Conservation (phyloP, 2,888 invertebrate species). For the Eupithecia tripunctaria region DNA sequence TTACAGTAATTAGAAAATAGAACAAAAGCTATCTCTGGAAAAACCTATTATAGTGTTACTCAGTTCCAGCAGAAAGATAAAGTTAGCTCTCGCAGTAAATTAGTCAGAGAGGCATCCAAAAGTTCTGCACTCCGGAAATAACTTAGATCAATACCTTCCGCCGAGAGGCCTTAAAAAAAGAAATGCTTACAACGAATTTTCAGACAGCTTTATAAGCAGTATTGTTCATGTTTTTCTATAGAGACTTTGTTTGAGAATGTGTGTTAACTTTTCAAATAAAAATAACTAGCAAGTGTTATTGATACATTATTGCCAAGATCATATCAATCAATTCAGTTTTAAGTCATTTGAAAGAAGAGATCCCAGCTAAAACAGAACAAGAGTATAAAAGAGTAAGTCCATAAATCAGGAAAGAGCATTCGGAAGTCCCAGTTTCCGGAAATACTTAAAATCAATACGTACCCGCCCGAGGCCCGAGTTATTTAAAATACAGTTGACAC, state of each 20-base stretch:
- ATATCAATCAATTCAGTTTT: neutral
- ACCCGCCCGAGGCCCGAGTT: conserved; percentile 63
- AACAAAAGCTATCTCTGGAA: conserved; percentile 6
- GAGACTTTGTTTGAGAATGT: neutral
- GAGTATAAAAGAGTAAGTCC: conserved; percentile 11
- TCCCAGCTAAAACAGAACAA: conserved; percentile 3
- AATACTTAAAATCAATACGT: conserved; percentile 62
- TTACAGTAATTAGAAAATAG: neutral
- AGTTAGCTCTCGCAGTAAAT: conserved; percentile 34
- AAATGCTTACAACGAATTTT: neutral
- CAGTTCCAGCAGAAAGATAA: conserved; percentile 17
- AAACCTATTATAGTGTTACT: conserved; percentile 12
- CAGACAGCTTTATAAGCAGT: neutral
- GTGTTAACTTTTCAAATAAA: neutral
- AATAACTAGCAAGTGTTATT: neutral
- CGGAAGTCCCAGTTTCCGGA: conserved; percentile 31
- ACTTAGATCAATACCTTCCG: conserved; percentile 55
- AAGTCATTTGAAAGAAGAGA: neutral
- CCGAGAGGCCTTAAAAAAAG: neutral
- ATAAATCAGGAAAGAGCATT: conserved; percentile 16
- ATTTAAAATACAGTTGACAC: conserved; percentile 83
- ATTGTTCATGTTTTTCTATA: neutral
- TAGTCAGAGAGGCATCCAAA: conserved; percentile 40
- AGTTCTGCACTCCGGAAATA: conserved; percentile 55
- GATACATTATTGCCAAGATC: neutral